Percentiles rank a stretch among this genome's conserved stretches.
Conservation (phyloP, 2,797 vertebrate genomes). For the Otolemur crassicaudatus region DNA sequence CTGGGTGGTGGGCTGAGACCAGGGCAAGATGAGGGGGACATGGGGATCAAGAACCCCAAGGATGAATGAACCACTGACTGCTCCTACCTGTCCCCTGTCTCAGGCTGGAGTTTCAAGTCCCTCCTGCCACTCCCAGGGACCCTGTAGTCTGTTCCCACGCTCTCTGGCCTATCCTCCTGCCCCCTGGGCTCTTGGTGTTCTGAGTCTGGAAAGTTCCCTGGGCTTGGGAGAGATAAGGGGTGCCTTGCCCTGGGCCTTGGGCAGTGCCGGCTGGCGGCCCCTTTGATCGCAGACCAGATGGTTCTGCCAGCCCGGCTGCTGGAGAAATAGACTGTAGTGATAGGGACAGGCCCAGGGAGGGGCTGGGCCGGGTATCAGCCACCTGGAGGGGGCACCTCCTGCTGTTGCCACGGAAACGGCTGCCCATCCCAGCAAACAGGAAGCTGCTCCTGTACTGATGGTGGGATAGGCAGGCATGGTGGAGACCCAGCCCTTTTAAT, state of each 20-base stretch:
- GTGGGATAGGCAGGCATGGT: background rate
- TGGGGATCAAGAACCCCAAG: background rate
- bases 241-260: conserved; percentile 45
- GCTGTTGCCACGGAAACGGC: background rate
- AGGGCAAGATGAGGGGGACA: background rate
- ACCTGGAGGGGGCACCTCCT: conserved; percentile 68
- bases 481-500: conserved; percentile 42
- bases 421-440: conserved; percentile 69
- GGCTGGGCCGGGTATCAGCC: conserved; percentile 29
- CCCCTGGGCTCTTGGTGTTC: conserved; percentile 44
- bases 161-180: conserved; percentile 49
- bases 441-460: conserved; percentile 16
- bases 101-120: background rate
- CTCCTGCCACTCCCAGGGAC: background rate
- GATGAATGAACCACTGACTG: too few relatives aligned
- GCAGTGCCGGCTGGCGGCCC: background rate
- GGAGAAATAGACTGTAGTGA: background rate
- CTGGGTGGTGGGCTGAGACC: background rate
- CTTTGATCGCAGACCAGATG: conserved; percentile 67
- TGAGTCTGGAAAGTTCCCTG: conserved; percentile 72
- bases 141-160: conserved; percentile 53
- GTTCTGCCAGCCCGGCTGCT: conserved; percentile 7
- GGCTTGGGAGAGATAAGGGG: conserved; percentile 70
- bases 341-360: background rate
- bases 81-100: background rate